A percentile compares a stretch with the other conserved stretches of the same genome.
Conservation (phyloP, 2,797 vertebrate genomes). For the Eulemur mongoz region DNA sequence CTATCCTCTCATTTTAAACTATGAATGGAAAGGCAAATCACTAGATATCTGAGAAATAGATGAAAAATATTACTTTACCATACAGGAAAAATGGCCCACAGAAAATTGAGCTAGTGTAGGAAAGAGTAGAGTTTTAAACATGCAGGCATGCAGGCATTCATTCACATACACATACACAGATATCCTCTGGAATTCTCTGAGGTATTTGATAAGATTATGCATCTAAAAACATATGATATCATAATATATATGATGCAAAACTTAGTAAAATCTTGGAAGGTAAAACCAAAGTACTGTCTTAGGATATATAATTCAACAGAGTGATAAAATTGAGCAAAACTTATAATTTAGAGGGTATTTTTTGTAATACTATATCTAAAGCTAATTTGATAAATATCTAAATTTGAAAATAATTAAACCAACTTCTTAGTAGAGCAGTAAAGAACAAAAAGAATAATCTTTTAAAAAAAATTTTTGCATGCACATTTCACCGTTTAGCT, state of each 20-base stretch:
- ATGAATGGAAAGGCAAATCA: not conserved
- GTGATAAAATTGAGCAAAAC: not conserved
- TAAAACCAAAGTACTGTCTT: not conserved
- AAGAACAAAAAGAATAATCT: not conserved
- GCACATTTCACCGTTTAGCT: not conserved
- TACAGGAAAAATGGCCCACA: not conserved
- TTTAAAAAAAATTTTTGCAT: not conserved
- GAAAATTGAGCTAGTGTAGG: not conserved
- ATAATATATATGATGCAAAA: not conserved
- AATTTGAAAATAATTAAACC: conserved; percentile 17
- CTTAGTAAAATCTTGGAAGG: not conserved
- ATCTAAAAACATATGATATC: not conserved
- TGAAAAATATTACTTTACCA: not conserved
- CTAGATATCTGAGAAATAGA: not conserved
- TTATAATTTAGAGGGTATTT: not conserved
- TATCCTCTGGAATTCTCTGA: not conserved
- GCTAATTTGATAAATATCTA: not conserved
- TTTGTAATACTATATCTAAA: not conserved
- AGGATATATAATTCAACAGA: not conserved
- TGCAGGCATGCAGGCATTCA: fast-evolving
- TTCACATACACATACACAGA: fast-evolving
- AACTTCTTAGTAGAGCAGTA: not conserved
- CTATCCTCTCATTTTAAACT: not conserved
- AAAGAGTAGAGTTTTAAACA: not conserved
- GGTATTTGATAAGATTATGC: not conserved